These are phyloP conservation scores for Linyphia triangularis DNA, from an alignment of 2,888 invertebrate genomes.

Conservation along the genomic window DNA sequence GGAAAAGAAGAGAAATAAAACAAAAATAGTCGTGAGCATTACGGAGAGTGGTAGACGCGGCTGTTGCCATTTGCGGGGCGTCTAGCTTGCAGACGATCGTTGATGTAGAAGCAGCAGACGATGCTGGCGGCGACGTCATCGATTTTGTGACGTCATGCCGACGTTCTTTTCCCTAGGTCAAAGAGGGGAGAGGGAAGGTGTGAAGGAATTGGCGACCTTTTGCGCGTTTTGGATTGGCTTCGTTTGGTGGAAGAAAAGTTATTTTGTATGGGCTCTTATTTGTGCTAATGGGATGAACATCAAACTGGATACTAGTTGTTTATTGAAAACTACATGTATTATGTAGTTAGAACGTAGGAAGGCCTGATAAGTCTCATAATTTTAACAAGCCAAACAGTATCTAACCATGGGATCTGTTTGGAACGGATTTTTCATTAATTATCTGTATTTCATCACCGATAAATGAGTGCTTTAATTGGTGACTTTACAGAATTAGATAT, in stretches of 20 bases:
- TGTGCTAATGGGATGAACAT: neutral
- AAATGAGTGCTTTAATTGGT: no score
- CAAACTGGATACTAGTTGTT: neutral
- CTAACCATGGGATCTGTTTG: no score
- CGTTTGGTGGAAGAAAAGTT: neutral
- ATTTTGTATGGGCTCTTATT: neutral
- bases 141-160: conserved; percentile 66
- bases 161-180: conserved; percentile 52
- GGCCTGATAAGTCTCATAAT: no score
- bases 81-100: conserved; percentile 68
- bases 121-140: conserved; percentile 71
- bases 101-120: conserved; percentile 59
- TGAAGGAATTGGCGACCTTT: conserved; percentile 33
- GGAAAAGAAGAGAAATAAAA: conserved; percentile 6
- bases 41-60: conserved; percentile 68
- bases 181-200: conserved; percentile 17
- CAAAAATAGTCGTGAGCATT: conserved; percentile 44
- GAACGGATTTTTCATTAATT: no score
- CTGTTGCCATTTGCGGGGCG: conserved; percentile 73
- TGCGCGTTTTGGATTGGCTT: conserved; percentile 19
- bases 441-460: no score
- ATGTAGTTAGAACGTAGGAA: no score
- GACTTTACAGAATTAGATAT: no score
- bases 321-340: no score
- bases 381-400: no score